These are phyloP conservation scores for Parnassius orleans DNA, from an alignment of 2,888 invertebrate species.

Conservation along the genomic window DNA sequence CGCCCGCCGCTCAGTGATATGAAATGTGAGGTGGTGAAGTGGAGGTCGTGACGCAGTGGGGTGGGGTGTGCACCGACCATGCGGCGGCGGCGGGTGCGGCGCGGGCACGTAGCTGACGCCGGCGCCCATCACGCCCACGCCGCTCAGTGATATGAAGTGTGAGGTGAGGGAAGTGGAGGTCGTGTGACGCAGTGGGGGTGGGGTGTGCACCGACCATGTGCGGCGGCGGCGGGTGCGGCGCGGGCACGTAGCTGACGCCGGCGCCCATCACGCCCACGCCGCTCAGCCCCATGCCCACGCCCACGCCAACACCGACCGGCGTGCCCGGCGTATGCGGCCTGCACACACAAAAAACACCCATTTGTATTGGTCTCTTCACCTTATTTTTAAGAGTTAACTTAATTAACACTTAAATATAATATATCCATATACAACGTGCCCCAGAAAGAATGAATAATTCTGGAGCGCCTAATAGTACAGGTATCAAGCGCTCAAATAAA, in stretches of 20 bases:
- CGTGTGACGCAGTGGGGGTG: not conserved
- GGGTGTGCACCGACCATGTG: constrained; percentile 53
- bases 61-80: constrained; percentile 46
- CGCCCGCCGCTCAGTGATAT: constrained; percentile 56
- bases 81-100: constrained; percentile 65
- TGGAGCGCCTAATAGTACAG: too few relatives aligned
- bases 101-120: constrained; percentile 78
- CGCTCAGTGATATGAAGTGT: constrained; percentile 43
- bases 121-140: constrained; percentile 68
- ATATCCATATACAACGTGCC: too few relatives aligned
- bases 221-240: constrained; percentile 69
- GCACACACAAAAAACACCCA: constrained; percentile 31
- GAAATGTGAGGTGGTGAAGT: too few relatives aligned
- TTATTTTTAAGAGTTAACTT: too few relatives aligned
- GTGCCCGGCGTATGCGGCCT: constrained; percentile 94
- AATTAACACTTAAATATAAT: too few relatives aligned
- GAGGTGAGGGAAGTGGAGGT: too few relatives aligned
- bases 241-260: constrained; percentile 76
- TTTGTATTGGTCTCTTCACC: too few relatives aligned
- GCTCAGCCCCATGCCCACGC: constrained; percentile 55
- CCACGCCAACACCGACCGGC: constrained; percentile 76
- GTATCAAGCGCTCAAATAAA: too few relatives aligned
- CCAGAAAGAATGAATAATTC: too few relatives aligned
- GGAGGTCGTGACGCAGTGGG: not conserved
- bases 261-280: constrained; percentile 70